Base-by-base conservation (phyloP, 1,140 invertebrate species). In the Brachionus koreanus region DNA sequence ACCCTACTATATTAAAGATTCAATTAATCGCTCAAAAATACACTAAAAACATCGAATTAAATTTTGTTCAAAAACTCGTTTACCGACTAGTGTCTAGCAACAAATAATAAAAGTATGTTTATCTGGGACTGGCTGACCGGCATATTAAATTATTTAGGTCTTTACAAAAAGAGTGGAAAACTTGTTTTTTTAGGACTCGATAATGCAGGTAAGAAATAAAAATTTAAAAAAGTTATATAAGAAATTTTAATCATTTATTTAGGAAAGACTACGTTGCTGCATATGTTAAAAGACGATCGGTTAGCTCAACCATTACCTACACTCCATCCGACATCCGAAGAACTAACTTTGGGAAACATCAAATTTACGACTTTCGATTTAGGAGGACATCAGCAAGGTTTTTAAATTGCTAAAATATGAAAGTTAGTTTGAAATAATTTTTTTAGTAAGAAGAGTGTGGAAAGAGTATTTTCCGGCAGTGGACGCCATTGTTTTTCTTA, bases 381-480 rank as follows among this genome's bases (percentile, higher is more conserved):
- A 86, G 98, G 98, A 85, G 98, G 98, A 83, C 98, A 99, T 91
- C 92, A 93, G 88, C 97, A 99, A 93, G 76, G 76, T 79, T 79
- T 13, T 9, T 0, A 33, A 16, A 76, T 7, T 37, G 5, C 52
- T 12, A 2, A n/a, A 75, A n/a, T 52, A n/a, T 37, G 37, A 25
- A 57, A 46, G n/a, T 12, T 52, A 12, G 5, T 5, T 49, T 35
- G 3, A 33, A 76, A 37, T 16, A n/a, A 5, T 5, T n/a, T 52
- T 35, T 77, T 7, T 13, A 79, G 94, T 96, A 77, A 91, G 97
- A 85, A 91, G 95, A 89, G 97, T 99, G 65, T 99, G 98, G 98
- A 98, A 97, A 89, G 96, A 98, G 89, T 99, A 99, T 89, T 99
- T 99, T 88, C 97, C 97, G 69, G 97, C 98, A 67, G 97, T 99